phyloP scores from a whole-genome alignment of 64 coral and sea anemone species.

The Exaiptasia diaphana region DNA sequence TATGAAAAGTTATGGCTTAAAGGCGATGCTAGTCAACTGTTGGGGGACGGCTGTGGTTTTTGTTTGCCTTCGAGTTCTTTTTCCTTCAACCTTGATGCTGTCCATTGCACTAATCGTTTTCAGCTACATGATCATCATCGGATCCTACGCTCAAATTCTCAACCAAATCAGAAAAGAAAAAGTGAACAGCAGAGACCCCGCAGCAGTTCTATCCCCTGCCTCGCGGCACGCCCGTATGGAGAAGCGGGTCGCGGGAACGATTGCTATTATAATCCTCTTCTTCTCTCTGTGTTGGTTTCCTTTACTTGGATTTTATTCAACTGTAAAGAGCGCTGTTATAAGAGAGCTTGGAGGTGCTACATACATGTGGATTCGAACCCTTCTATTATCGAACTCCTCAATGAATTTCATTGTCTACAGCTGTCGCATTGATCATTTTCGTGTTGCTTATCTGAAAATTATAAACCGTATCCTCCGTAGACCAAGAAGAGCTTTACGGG shows the following conservation, averaged over 20 bases:
- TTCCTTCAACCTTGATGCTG: not conserved
- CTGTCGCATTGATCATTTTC: conserved; percentile 9
- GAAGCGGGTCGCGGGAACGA: not conserved
- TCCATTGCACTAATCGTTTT: conserved; percentile 7
- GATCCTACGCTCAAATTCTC: conserved; percentile 1
- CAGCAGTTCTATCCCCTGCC: not conserved
- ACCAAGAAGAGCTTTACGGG: too few relatives aligned
- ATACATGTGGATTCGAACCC: conserved; percentile 47
- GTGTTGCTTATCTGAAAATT: not conserved
- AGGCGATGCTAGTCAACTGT: not conserved
- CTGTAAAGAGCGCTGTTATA: not conserved
- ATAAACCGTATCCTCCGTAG: not conserved
- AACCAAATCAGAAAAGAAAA: conserved; percentile 2
- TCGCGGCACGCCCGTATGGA: not conserved
- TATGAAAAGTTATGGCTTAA: conserved; percentile 23
- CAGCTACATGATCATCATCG: conserved; percentile 10
- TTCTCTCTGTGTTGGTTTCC: conserved; percentile 29
- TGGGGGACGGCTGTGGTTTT: not conserved
- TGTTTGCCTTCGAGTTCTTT: conserved; percentile 20
- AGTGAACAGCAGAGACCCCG: not conserved
- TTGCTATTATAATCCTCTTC: conserved; percentile 26
- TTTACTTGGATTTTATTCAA: not conserved
- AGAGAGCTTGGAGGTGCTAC: not conserved
- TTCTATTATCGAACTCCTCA: conserved; percentile 14
- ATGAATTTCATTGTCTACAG: conserved; percentile 54